Conservation (phyloP, 2,888 invertebrate species). For the Artemia sinica region DNA sequence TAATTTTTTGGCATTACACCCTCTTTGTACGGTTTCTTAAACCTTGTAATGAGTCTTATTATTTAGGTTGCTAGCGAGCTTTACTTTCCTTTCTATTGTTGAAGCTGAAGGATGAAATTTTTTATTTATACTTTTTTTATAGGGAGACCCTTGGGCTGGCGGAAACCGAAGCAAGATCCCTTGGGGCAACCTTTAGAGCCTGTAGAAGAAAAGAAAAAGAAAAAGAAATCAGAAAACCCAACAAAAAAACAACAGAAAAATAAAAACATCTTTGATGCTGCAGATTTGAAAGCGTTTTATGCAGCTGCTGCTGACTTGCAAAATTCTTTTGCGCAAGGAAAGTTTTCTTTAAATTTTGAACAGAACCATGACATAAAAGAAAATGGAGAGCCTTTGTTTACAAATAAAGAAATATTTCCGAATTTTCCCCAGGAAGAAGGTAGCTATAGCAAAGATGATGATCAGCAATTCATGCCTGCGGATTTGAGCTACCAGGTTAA, state of each 20-base stretch:
- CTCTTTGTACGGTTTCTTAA: too few relatives aligned
- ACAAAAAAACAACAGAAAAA: background rate
- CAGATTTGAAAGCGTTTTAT: background rate
- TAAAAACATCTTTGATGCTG: background rate
- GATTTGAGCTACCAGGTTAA: background rate
- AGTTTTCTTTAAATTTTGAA: background rate
- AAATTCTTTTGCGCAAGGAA: slow-evolving; percentile 3
- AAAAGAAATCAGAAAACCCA: background rate
- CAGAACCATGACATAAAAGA: slow-evolving; percentile 13
- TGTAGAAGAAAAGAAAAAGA: background rate
- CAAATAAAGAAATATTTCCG: slow-evolving; percentile 1
- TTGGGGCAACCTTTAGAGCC: background rate
- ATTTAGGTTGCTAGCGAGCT: too few relatives aligned
- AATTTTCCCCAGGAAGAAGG: slow-evolving; percentile 6
- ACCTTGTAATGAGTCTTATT: too few relatives aligned
- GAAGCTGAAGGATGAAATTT: background rate
- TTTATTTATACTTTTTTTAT: background rate
- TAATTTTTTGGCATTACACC: too few relatives aligned
- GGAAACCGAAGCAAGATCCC: background rate
- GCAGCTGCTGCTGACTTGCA: slow-evolving; percentile 6
- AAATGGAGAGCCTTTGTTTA: slow-evolving; percentile 3
- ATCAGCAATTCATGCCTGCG: slow-evolving; percentile 5
- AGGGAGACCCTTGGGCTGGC: slow-evolving; percentile 2
- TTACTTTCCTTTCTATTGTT: too few relatives aligned
- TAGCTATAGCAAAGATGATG: background rate